These are phyloP conservation scores for Allolobophora icterica DNA, from an alignment of 2,888 invertebrate genomes.

Conservation along the genomic window DNA sequence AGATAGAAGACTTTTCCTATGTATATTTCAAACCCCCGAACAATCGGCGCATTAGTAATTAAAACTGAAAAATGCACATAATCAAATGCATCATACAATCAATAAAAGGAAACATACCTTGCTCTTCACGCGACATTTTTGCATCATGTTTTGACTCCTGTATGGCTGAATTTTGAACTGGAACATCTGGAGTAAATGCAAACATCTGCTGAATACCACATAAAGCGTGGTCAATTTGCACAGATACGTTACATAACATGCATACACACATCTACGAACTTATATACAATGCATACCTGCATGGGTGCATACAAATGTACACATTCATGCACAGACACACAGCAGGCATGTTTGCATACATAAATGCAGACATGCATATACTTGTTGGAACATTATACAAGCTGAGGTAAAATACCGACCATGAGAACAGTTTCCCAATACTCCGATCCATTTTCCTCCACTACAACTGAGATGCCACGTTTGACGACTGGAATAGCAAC, in stretches of 20 bases:
- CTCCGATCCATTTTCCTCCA: slow-evolving; percentile 36
- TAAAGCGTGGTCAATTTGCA: neutral
- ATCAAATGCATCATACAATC: neutral
- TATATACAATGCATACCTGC: too few relatives aligned
- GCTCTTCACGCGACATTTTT: neutral
- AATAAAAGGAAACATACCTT: neutral
- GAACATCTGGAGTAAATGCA: neutral
- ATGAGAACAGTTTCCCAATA: slow-evolving; percentile 36
- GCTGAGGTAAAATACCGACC: too few relatives aligned
- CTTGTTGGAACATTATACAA: too few relatives aligned
- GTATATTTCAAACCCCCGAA: neutral
- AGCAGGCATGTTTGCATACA: too few relatives aligned
- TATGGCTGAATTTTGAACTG: neutral
- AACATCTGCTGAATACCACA: fast-evolving
- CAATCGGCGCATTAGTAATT: neutral
- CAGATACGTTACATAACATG: too few relatives aligned
- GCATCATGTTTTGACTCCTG: neutral
- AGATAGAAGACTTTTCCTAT: neutral
- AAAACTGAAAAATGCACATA: neutral
- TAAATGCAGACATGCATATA: too few relatives aligned
- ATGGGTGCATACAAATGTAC: too few relatives aligned
- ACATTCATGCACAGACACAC: too few relatives aligned
- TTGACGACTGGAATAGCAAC: slow-evolving; percentile 33
- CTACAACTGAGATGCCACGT: slow-evolving; percentile 36
- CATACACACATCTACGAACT: too few relatives aligned